Base-by-base conservation (phyloP, 2,113 vertebrate genomes). In the Steatornis caripensis region DNA sequence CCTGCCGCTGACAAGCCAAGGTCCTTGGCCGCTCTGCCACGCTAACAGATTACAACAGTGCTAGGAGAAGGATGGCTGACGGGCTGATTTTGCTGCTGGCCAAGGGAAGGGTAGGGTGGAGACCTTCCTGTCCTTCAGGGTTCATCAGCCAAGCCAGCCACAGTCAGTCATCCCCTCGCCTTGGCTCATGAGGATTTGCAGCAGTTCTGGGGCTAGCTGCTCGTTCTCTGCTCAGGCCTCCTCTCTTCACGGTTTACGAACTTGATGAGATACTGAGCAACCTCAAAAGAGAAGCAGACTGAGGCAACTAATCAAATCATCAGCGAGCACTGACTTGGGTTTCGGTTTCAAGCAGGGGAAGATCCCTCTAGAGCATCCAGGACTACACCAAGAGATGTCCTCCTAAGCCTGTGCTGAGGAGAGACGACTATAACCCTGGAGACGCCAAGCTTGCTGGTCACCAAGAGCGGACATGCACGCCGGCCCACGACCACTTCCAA, bases 121-220 rank as follows among this genome's bases (percentile, higher is more conserved):
- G 41, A 93, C 58, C 45, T 77, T 51, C 58, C 45, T 21, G 29
- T n/a, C 55, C 64, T 74, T 60, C 12, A 5, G 37, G 57, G 41
- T 13, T 87, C 74, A 62, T 32, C 51, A 75, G 66, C 53, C 48
- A 61, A 78, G 69, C 11, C 75, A 76, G 46, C 15, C 3, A 3
- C 2, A 4, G 75, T 57, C 70, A 81, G 54, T 22, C 79, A 65
- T 9, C 7, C 60, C 43, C 19, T 0, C 0, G 0, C 21, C 48
- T 32, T 54, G 24, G 53, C 65, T 84, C 45, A 15, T 0, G 0
- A 79, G 58, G 48, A 72, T 58, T 36, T 61, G 69, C 55, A 79
- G 82, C 79, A 88, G 15, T 30, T 66, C 39, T 15, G 39, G 36
- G 36, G 36, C 9, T 2, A 65, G 57, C 9, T 4, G 36, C 65